Percentiles rank a stretch among this genome's conserved stretches.
Evolutionary conservation across 2,888 invertebrate species (phyloP).

Genomic region (Polia nebulosa): DNA sequence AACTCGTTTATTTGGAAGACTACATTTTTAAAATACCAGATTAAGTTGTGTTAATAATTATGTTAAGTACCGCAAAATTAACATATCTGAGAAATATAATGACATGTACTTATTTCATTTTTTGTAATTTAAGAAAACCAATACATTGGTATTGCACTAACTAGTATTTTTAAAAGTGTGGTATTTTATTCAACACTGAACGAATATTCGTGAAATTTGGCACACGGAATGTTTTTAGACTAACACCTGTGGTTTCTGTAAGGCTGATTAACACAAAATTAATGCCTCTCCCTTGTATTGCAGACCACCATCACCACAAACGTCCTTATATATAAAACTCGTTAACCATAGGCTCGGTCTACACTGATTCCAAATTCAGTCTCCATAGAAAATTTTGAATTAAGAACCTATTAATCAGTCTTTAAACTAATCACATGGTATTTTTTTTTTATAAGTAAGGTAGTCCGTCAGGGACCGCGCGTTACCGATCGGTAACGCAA

Average conservation of each 20-base stretch:
- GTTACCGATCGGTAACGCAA: too few species aligned
- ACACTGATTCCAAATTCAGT: too few species aligned
- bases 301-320: too few species aligned
- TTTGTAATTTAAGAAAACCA: background rate
- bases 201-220: slow-evolving; percentile 16
- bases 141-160: slow-evolving; percentile 5
- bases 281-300: too few species aligned
- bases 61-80: background rate
- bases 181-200: background rate
- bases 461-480: too few species aligned
- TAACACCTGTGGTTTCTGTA: slow-evolving; percentile 3
- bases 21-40: background rate
- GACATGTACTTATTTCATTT: background rate
- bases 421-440: too few species aligned
- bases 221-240: slow-evolving; percentile 11
- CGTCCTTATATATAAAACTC: too few species aligned
- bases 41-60: background rate
- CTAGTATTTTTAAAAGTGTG: background rate
- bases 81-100: background rate
- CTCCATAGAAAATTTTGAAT: too few species aligned
- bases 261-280: background rate
- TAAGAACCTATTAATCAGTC: too few species aligned
- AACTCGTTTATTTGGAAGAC: background rate
- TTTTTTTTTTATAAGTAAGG: too few species aligned
- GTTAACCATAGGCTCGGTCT: too few species aligned